These are phyloP conservation scores for Lophura nycthemera DNA, from an alignment of 2,113 vertebrate species.

Conservation along the genomic window DNA sequence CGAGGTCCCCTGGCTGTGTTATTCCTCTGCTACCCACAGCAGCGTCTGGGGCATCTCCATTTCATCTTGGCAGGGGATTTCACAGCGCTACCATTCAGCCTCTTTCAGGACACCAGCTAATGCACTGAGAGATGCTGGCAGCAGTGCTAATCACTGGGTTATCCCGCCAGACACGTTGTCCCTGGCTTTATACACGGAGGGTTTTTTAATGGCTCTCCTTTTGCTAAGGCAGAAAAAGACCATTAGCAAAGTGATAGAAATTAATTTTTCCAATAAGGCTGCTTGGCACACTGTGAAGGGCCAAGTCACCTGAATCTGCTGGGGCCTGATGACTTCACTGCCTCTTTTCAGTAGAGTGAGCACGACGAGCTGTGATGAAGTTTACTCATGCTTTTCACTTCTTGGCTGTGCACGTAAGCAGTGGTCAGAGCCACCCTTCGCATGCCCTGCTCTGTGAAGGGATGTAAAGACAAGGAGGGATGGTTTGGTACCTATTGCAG, in stretches of 20 bases:
- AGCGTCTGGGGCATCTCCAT: conserved; percentile 24
- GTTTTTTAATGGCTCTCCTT: conserved; percentile 59
- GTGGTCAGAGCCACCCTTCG: background rate
- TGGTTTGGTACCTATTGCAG: background rate
- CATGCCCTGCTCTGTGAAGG: background rate
- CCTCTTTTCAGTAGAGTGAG: background rate
- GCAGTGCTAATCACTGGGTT: background rate
- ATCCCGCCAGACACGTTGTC: conserved; percentile 57
- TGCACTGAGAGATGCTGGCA: conserved; percentile 5
- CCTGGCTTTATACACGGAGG: conserved; percentile 12
- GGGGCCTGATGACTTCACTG: conserved; percentile 38
- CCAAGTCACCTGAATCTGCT: conserved; percentile 23
- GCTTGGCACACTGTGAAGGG: conserved; percentile 1
- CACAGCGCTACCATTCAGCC: background rate
- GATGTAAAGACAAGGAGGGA: background rate
- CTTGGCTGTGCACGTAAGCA: background rate
- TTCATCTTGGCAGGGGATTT: background rate
- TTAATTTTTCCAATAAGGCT: conserved; percentile 60
- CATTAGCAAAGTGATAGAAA: conserved; percentile 72
- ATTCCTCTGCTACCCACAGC: fast-evolving
- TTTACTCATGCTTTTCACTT: background rate
- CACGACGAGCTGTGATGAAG: background rate
- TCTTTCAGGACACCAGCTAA: background rate
- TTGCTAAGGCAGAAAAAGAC: conserved; percentile 58
- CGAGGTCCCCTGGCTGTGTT: background rate